Percentiles rank a stretch among this genome's conserved stretches.
Evolutionary conservation across 2,888 invertebrate species (phyloP).

Genomic region (Falcaria lacertinaria): DNA sequence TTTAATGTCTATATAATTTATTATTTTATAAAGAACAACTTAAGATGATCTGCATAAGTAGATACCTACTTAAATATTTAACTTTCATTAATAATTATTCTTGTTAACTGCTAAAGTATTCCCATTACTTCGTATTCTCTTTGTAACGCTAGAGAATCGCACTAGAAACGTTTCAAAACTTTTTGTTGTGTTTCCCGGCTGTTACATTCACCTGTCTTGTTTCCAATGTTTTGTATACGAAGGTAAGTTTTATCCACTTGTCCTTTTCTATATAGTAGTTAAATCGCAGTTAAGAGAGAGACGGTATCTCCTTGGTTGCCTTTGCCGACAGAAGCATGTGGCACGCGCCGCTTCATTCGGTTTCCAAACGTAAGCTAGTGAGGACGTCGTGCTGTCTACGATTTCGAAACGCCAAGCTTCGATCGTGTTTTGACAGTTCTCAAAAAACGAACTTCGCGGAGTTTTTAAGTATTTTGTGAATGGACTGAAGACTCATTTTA

Average conservation of each 20-base stretch:
- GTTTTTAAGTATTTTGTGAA: constrained; percentile 13
- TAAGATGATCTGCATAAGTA: no score
- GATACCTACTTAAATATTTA: not conserved
- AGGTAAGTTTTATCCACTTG: constrained; percentile 35
- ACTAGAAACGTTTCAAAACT: constrained; percentile 64
- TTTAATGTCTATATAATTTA: not conserved
- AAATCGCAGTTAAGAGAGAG: constrained; percentile 54
- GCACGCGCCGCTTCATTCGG: constrained; percentile 76
- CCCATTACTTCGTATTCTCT: constrained; percentile 28
- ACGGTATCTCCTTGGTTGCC: constrained; percentile 44
- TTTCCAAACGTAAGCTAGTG: constrained; percentile 53
- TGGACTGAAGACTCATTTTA: constrained; percentile 13
- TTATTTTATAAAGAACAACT: no score
- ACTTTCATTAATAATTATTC: not conserved
- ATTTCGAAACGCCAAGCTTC: constrained; percentile 43
- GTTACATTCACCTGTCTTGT: constrained; percentile 72
- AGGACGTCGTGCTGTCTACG: constrained; percentile 45
- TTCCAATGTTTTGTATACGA: constrained; percentile 41
- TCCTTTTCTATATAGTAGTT: constrained; percentile 54
- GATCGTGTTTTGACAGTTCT: constrained; percentile 64
- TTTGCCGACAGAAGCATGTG: constrained; percentile 55
- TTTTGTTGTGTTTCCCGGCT: constrained; percentile 61
- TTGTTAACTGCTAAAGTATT: constrained; percentile 11
- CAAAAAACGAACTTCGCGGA: constrained; percentile 26
- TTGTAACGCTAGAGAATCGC: constrained; percentile 50